Conservation (phyloP, 2,888 invertebrate species). For the Lomographa bimaculata region DNA sequence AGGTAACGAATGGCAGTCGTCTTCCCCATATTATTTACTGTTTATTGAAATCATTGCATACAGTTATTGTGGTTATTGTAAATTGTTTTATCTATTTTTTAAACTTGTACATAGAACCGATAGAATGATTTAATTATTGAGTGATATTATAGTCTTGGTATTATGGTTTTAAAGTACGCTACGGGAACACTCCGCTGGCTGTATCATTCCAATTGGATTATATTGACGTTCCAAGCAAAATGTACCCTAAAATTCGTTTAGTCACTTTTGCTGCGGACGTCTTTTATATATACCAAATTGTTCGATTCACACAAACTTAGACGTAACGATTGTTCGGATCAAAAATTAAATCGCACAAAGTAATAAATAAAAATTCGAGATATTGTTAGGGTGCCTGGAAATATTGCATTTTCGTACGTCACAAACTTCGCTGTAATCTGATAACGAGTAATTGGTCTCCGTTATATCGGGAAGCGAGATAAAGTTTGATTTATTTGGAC, state of each 20-base stretch:
- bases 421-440: conserved; percentile 54
- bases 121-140: conserved; percentile 48
- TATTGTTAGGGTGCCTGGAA: conserved; percentile 56
- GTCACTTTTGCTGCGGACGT: conserved; percentile 29
- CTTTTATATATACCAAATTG: neutral
- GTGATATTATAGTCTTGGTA: conserved; percentile 64
- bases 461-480: conserved; percentile 23
- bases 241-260: neutral
- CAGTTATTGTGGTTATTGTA: conserved; percentile 42
- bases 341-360: conserved; percentile 64
- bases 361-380: conserved; percentile 39
- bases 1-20: too few relatives aligned
- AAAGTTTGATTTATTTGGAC: conserved; percentile 18
- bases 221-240: conserved; percentile 38
- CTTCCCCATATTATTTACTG: conserved; percentile 13
- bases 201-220: conserved; percentile 69
- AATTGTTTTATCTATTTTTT: conserved; percentile 50
- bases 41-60: conserved; percentile 36
- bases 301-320: conserved; percentile 26
- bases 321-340: conserved; percentile 38
- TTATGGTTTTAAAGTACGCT: conserved; percentile 43
- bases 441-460: conserved; percentile 36
- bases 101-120: conserved; percentile 61
- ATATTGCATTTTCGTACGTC: conserved; percentile 64
- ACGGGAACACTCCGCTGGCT: conserved; percentile 45